These are phyloP conservation scores for Cyprinodon diabolis DNA, from an alignment of 2,797 vertebrate species.

Conservation along the genomic window DNA sequence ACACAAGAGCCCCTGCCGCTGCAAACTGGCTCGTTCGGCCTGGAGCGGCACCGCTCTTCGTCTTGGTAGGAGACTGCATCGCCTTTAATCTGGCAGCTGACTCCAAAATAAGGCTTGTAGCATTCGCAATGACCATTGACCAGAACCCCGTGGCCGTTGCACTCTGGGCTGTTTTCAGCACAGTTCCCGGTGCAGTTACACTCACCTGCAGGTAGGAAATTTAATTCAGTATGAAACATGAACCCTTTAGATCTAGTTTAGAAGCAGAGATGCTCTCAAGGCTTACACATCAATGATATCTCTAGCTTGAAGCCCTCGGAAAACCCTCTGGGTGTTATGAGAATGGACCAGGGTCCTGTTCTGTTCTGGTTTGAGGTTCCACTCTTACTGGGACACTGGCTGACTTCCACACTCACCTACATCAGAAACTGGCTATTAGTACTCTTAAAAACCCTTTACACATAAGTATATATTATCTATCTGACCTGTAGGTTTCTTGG, in stretches of 20 bases:
- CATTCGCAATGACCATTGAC: constrained; percentile 56
- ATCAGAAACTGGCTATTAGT: rapidly evolving
- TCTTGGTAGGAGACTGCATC: not conserved
- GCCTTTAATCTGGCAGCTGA: constrained; percentile 9
- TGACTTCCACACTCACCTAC: constrained; percentile 48
- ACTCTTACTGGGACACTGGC: constrained; percentile 32
- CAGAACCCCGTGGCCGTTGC: constrained; percentile 32
- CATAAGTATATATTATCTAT: not conserved
- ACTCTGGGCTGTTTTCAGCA: constrained; percentile 46
- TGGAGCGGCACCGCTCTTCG: constrained; percentile 15
- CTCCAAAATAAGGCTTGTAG: constrained; percentile 10
- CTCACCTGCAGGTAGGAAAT: constrained; percentile 39
- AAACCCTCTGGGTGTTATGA: constrained; percentile 50
- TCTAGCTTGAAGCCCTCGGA: constrained; percentile 42
- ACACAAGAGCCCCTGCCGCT: constrained; percentile 44
- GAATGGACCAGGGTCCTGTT: constrained; percentile 53
- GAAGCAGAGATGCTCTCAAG: rapidly evolving
- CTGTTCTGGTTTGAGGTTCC: constrained; percentile 32
- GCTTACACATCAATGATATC: constrained; percentile 53
- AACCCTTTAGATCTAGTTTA: not conserved
- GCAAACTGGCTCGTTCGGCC: constrained; percentile 29
- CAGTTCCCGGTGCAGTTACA: constrained; percentile 41
- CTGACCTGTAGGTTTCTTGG: constrained; percentile 27
- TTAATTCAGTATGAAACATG: not conserved
- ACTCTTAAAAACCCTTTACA: not conserved